phyloP scores from a whole-genome alignment of 2,113 vertebrate genomes.

The Fregata magnificens region DNA sequence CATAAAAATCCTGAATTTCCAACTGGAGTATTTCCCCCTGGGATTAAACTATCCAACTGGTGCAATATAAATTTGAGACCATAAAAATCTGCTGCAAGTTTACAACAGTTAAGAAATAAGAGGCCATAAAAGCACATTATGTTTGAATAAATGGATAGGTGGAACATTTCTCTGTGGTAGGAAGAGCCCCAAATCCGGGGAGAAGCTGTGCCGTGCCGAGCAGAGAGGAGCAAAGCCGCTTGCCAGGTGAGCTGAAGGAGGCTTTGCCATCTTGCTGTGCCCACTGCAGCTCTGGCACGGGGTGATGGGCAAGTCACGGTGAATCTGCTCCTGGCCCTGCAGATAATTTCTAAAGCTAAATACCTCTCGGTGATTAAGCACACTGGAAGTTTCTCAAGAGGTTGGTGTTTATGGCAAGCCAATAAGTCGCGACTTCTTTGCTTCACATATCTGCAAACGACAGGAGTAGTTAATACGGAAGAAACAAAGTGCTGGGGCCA shows the following conservation, averaged over 20 bases:
- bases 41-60: neutral
- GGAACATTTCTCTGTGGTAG: neutral
- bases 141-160: neutral
- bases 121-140: constrained; percentile 9
- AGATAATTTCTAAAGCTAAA: neutral
- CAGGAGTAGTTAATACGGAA: neutral
- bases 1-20: constrained; percentile 8
- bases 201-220: neutral
- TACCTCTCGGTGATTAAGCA: neutral
- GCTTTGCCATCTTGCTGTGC: neutral
- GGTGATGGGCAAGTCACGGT: rapidly evolving
- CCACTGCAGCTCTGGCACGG: rapidly evolving
- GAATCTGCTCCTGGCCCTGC: too few relatives aligned
- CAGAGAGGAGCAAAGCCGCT: neutral
- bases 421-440: rapidly evolving
- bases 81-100: constrained; percentile 1
- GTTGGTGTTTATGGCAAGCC: rapidly evolving
- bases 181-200: neutral
- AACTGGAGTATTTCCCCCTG: neutral
- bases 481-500: neutral
- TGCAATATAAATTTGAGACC: neutral
- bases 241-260: neutral
- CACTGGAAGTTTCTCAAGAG: too few relatives aligned
- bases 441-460: neutral
- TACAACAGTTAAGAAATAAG: constrained; percentile 26